Evolutionary conservation across 1,140 invertebrate species (phyloP).

Genomic region (Aphelinus certus): DNA sequence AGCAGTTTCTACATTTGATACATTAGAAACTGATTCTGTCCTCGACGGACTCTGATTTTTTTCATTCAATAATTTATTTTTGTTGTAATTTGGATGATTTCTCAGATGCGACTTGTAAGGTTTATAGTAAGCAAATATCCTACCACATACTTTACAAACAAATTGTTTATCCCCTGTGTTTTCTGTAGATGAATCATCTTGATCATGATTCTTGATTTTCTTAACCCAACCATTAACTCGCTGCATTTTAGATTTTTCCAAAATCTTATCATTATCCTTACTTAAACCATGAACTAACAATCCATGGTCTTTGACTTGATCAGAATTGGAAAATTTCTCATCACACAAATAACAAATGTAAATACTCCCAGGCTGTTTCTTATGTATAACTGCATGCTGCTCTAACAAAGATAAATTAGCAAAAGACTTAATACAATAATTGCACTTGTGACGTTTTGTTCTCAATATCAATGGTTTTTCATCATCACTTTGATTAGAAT

Average conservation of each 20-base stretch:
- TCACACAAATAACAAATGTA: constrained; percentile 57
- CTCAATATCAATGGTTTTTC: constrained; percentile 53
- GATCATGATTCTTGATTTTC: constrained; percentile 23
- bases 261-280: constrained; percentile 27
- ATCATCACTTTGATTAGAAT: constrained; percentile 49
- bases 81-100: constrained; percentile 52
- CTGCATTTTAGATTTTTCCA: constrained; percentile 38
- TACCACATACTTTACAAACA: constrained; percentile 55
- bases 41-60: constrained; percentile 1
- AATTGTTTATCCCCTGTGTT: constrained; percentile 49
- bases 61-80: constrained; percentile 25
- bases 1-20: too few species aligned
- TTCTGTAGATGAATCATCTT: neutral
- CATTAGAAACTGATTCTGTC: neutral
- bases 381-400: constrained; percentile 51
- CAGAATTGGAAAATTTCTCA: constrained; percentile 49
- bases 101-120: constrained; percentile 54
- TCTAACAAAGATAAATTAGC: constrained; percentile 46
- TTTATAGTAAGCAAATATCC: constrained; percentile 57
- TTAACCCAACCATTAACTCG: constrained; percentile 26
- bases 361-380: constrained; percentile 48
- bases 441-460: constrained; percentile 51
- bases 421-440: constrained; percentile 54
- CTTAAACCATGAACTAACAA: constrained; percentile 22
- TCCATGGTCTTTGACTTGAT: constrained; percentile 51